These are phyloP conservation scores for Lacanobia wlatinum DNA, from an alignment of 2,888 invertebrate genomes.

Conservation along the genomic window DNA sequence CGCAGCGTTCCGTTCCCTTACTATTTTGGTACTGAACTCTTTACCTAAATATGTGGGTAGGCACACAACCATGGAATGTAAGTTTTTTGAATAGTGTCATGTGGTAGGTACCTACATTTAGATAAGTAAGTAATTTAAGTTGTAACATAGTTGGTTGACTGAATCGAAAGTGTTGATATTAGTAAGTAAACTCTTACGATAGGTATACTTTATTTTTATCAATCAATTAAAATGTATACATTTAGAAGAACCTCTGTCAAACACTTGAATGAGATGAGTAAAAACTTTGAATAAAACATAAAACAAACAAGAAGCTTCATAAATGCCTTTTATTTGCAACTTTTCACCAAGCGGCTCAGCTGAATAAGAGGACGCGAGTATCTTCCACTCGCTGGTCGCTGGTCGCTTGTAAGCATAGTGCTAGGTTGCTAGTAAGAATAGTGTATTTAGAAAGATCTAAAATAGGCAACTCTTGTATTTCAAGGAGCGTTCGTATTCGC, in stretches of 20 bases:
- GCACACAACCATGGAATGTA: background rate
- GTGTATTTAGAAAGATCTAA: no score
- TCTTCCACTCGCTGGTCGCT: no score
- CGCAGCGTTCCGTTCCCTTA: background rate
- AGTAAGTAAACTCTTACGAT: conserved; percentile 30
- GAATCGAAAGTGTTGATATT: conserved; percentile 49
- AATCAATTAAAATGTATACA: conserved; percentile 30
- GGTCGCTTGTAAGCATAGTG: no score
- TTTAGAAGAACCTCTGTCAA: conserved; percentile 5
- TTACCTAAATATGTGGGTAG: background rate
- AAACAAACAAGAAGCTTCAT: conserved; percentile 22
- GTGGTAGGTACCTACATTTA: background rate
- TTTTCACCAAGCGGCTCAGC: background rate
- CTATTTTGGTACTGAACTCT: background rate
- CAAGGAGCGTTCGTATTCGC: no score
- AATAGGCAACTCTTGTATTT: no score
- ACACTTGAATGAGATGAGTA: conserved; percentile 17
- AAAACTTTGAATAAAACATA: conserved; percentile 22
- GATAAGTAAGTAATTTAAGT: conserved; percentile 16
- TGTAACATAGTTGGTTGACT: conserved; percentile 45
- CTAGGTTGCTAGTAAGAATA: no score
- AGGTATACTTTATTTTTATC: conserved; percentile 18
- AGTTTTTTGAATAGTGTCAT: background rate
- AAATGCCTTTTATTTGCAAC: conserved; percentile 30
- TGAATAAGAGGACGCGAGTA: no score